phyloP scores from a whole-genome alignment of 64 coral and sea anemone species.

The Catalaphyllia jardinei region DNA sequence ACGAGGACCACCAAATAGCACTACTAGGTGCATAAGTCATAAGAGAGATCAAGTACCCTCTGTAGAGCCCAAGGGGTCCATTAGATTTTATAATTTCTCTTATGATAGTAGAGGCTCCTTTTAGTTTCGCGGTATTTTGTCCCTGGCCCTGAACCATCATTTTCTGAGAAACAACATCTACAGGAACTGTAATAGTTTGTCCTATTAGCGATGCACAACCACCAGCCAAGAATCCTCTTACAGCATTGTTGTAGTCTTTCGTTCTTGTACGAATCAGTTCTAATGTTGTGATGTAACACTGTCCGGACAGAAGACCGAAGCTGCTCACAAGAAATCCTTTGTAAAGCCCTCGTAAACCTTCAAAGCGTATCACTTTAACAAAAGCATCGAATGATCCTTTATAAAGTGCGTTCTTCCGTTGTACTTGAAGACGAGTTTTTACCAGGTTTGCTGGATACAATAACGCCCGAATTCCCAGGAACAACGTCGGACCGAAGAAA shows the following conservation, averaged over 20 bases:
- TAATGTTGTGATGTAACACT: constrained; percentile 97
- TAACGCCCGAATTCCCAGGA: constrained; percentile 84
- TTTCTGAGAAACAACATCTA: constrained; percentile 91
- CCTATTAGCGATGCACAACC: constrained; percentile 87
- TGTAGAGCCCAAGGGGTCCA: constrained; percentile 78
- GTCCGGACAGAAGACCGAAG: constrained; percentile 79
- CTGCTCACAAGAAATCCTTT: constrained; percentile 96
- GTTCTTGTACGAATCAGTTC: constrained; percentile 80
- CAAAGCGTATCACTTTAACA: constrained; percentile 78
- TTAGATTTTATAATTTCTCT: constrained; percentile 54
- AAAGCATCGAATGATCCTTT: constrained; percentile 98
- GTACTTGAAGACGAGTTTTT: constrained; percentile 94
- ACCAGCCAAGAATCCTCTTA: constrained; percentile 92
- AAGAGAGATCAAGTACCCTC: constrained; percentile 86
- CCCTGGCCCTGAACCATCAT: constrained; percentile 98
- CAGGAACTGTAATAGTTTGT: constrained; percentile 91
- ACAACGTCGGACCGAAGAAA: constrained; percentile 91
- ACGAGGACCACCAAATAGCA: constrained; percentile 91
- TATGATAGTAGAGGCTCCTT: constrained; percentile 62
- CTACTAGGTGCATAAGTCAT: constrained; percentile 97
- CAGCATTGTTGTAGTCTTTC: constrained; percentile 63
- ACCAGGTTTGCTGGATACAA: constrained; percentile 94
- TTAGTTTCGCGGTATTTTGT: constrained; percentile 56
- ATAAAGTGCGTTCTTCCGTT: constrained; percentile 90
- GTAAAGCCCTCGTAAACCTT: constrained; percentile 93